phyloP scores from a whole-genome alignment of 1,140 invertebrate species.

The Sitophilus oryzae region DNA sequence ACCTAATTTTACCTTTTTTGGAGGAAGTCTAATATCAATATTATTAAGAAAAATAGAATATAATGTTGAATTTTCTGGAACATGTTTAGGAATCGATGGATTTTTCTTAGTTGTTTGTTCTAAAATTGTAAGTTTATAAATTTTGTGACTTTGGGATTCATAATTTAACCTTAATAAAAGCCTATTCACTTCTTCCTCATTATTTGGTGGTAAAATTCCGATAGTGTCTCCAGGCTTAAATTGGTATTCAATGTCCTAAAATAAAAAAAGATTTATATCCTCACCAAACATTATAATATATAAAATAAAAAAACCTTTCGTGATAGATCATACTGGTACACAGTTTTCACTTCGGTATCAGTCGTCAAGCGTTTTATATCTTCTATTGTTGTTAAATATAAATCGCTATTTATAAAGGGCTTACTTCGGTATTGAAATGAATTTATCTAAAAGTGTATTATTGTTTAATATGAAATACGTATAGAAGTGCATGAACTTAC shows the following conservation, averaged over 20 bases:
- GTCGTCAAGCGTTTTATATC: constrained; percentile 22
- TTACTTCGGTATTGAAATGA: constrained; percentile 8
- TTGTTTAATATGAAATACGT: background rate
- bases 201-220: constrained; percentile 36
- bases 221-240: constrained; percentile 38
- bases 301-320: constrained; percentile 17
- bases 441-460: constrained; percentile 1
- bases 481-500: background rate
- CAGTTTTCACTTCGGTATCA: constrained; percentile 32
- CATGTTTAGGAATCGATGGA: constrained; percentile 41
- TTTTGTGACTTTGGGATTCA: constrained; percentile 14
- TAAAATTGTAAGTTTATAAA: constrained; percentile 25
- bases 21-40: constrained; percentile 44
- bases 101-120: constrained; percentile 30
- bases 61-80: constrained; percentile 43
- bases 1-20: constrained; percentile 47
- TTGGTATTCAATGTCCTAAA: constrained; percentile 21
- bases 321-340: constrained; percentile 27
- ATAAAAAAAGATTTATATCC: constrained; percentile 9
- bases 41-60: constrained; percentile 43
- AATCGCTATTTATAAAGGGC: constrained; percentile 27
- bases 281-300: background rate
- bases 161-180: constrained; percentile 30
- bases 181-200: constrained; percentile 29
- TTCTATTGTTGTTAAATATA: constrained; percentile 22